Conservation (phyloP, 1,140 invertebrate species). For the Aricia agestis region DNA sequence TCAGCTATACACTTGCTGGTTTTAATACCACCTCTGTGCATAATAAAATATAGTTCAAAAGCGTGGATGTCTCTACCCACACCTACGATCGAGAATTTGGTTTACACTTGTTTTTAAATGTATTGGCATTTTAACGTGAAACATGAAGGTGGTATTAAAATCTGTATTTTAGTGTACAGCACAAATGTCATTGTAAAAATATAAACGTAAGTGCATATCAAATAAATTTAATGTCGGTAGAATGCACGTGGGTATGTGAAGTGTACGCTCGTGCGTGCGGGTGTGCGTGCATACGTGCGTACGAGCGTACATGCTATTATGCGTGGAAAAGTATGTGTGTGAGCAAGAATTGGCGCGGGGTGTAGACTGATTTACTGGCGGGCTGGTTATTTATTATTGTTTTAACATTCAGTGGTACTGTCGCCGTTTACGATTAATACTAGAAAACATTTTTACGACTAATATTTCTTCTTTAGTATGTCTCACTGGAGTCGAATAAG, state of each 20-base stretch:
- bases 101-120: not conserved
- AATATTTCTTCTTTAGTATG: not conserved
- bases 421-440: not conserved
- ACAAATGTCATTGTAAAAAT: slow-evolving; percentile 71
- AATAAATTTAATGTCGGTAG: slow-evolving; percentile 65
- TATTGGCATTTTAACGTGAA: not conserved
- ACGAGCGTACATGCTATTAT: not conserved
- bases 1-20: slow-evolving; percentile 17
- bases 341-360: slow-evolving; percentile 16
- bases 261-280: slow-evolving; percentile 21
- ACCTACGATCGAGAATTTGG: not conserved
- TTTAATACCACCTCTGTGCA: not conserved
- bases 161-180: slow-evolving; percentile 60
- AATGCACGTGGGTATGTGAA: slow-evolving; percentile 37
- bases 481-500: not conserved
- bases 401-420: not conserved
- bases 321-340: not conserved
- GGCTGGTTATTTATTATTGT: slow-evolving; percentile 7
- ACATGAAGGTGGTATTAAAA: not conserved
- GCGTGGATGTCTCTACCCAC: no score
- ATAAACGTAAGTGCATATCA: slow-evolving; percentile 73
- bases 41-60: not conserved
- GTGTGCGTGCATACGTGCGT: slow-evolving; percentile 19
- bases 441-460: not conserved
- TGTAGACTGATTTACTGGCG: slow-evolving; percentile 8